Conservation (phyloP, 1,140 invertebrate species). For the Lithobius niger region DNA sequence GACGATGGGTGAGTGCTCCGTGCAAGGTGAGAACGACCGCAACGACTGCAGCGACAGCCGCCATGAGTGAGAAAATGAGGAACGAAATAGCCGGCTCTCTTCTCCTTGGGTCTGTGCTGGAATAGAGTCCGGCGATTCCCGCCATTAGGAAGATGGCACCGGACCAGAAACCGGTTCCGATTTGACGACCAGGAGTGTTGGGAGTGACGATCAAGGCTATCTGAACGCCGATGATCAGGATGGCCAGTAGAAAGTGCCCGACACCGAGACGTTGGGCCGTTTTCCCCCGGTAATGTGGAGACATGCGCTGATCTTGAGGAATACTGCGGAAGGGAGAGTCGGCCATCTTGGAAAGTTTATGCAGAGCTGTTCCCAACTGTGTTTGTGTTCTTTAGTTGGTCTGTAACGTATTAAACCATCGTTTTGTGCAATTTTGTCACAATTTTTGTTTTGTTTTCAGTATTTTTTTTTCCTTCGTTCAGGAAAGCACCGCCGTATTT, state of each 20-base stretch:
- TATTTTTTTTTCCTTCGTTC: too few species aligned
- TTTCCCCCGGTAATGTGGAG: slow-evolving; percentile 1
- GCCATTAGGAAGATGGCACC: background rate
- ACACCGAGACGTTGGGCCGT: slow-evolving; percentile 1
- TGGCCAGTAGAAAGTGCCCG: background rate
- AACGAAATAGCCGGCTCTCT: slow-evolving; percentile 1
- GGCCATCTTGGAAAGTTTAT: background rate
- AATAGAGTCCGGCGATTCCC: background rate
- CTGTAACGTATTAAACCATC: too few species aligned
- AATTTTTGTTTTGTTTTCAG: too few species aligned
- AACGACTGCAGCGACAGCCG: background rate
- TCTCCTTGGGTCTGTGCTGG: background rate
- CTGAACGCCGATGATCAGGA: background rate
- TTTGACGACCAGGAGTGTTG: background rate
- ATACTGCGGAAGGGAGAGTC: background rate
- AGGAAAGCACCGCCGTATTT: too few species aligned
- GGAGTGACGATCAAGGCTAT: background rate
- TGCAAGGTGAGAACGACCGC: background rate
- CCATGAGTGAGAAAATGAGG: background rate
- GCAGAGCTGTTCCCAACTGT: too few species aligned
- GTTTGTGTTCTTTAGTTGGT: too few species aligned
- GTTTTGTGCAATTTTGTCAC: too few species aligned
- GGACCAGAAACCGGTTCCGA: background rate
- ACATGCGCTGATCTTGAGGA: background rate
- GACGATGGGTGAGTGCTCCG: background rate